Percentiles rank a stretch among this genome's conserved stretches.
Evolutionary conservation across 1,140 invertebrate species (phyloP).

Genomic region (Heliothis virescens): DNA sequence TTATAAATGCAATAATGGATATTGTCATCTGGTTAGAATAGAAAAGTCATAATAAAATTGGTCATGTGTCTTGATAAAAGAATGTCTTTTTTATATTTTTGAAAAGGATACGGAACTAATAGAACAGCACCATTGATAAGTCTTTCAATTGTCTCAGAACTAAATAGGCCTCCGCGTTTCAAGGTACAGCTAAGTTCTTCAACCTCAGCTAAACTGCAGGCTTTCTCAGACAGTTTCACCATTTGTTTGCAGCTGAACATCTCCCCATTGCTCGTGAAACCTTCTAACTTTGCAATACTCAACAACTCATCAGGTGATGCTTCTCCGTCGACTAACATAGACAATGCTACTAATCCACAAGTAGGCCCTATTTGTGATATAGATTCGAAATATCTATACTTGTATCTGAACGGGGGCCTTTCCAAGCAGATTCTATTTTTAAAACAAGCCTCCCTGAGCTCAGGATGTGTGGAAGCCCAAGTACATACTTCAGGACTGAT

Average conservation of each 20-base stretch:
- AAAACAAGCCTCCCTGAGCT: slow-evolving; percentile 83
- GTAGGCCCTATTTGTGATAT: slow-evolving; percentile 88
- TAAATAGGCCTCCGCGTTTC: slow-evolving; percentile 69
- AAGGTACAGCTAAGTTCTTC: slow-evolving; percentile 65
- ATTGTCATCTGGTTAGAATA: background rate
- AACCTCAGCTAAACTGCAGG: slow-evolving; percentile 70
- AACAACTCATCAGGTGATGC: slow-evolving; percentile 88
- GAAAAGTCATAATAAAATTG: background rate
- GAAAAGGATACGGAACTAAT: slow-evolving; percentile 89
- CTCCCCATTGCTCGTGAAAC: slow-evolving; percentile 93
- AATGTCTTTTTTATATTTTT: background rate
- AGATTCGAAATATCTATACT: slow-evolving; percentile 75
- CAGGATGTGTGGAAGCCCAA: slow-evolving; percentile 80
- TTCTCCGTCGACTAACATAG: slow-evolving; percentile 90
- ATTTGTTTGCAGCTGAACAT: slow-evolving; percentile 93
- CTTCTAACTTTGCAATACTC: slow-evolving; percentile 87
- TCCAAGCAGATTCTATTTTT: slow-evolving; percentile 78
- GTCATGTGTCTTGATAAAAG: background rate
- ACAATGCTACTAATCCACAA: slow-evolving; percentile 93
- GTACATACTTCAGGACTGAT: slow-evolving; percentile 62
- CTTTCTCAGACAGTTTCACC: slow-evolving; percentile 86
- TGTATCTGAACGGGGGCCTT: slow-evolving; percentile 73
- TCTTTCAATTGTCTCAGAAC: slow-evolving; percentile 80
- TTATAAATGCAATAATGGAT: slow-evolving; percentile 29
- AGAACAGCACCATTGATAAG: slow-evolving; percentile 86